Evolutionary conservation across 2,113 vertebrate genomes (phyloP), one percentile per base, ranked within the genome.

Genomic region (Petroica traversi): DNA sequence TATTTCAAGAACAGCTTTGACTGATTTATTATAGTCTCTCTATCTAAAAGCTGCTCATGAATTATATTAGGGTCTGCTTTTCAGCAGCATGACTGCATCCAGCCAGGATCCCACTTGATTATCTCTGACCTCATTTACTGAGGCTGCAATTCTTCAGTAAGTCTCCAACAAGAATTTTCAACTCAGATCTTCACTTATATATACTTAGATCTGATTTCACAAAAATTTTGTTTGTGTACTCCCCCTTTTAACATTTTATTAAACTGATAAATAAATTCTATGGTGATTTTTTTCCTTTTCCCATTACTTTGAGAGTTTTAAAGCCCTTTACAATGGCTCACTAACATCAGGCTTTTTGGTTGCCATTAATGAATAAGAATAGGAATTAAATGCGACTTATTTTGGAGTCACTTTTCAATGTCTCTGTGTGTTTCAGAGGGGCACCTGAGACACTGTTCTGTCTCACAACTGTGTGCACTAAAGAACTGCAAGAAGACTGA

Each of bases 401-500:
- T 52, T 43, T 73, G 14, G 40, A 75, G 28, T 63, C 19, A 23
- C 28, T 69, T 66, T 81, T 28, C 38, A 54, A 4, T 8, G 10
- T 31, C 48, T 81, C 9, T 16, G 12, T 18, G n/a, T 26, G 14
- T 52, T 81, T 88, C 63, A 61, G 34, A 86, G 5, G 24, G 31
- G 83, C 6, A 9, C 34, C n/a, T 1, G 25, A 83, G 25, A 40
- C 8, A 40, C 19, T 40, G 16, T 17, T 71, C 26, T 52, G 67
- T 36, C 41, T 54, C 2, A 0, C 18, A 78, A 3, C 4, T 28
- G 22, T 11, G 14, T 15, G 17, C 25, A 6, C 51, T 45, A 25
- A 54, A 52, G 29, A 72, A 58, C 2, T 34, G 52, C 36, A 31
- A 69, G 48, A 59, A 78, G 26, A 45, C 24, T 46, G 34, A 57